These are phyloP conservation scores for Notoglanidium macrostoma DNA, from an alignment of 2,797 vertebrate species.

Conservation along the genomic window DNA sequence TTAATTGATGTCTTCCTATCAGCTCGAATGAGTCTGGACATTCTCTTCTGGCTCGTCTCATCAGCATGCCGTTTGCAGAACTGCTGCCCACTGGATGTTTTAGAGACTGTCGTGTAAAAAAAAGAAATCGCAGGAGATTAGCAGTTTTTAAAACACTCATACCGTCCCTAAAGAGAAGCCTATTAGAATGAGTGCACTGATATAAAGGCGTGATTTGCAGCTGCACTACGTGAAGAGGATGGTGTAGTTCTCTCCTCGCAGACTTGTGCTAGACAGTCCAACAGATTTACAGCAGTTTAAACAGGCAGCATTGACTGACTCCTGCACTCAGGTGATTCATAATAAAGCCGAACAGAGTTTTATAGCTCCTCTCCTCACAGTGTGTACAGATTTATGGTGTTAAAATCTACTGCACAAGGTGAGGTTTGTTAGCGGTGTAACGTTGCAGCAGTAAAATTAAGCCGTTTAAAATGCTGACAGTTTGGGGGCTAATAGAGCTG, in stretches of 20 bases:
- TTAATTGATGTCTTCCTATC: background rate
- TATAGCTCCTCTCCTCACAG: background rate
- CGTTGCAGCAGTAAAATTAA: background rate
- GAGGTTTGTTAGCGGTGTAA: background rate
- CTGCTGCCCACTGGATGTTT: background rate
- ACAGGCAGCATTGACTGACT: conserved; percentile 12
- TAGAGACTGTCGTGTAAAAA: background rate
- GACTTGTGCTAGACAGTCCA: background rate
- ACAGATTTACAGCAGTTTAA: conserved; percentile 23
- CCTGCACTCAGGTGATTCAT: conserved; percentile 28
- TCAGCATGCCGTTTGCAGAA: background rate
- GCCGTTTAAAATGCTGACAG: background rate
- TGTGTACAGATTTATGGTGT: background rate
- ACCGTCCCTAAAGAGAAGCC: background rate
- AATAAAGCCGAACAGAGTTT: conserved; percentile 6
- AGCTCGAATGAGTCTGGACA: background rate
- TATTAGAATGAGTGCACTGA: background rate
- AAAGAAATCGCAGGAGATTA: background rate
- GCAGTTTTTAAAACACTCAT: background rate
- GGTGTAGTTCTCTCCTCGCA: background rate
- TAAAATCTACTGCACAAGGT: background rate
- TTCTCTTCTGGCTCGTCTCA: background rate
- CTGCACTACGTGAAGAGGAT: background rate
- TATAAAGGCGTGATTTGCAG: background rate
- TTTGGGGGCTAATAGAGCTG: background rate